A percentile compares a stretch with the other conserved stretches of the same genome.
phyloP scores from a whole-genome alignment of 2,888 invertebrate genomes.

The Caenorhabditis uteleia region DNA sequence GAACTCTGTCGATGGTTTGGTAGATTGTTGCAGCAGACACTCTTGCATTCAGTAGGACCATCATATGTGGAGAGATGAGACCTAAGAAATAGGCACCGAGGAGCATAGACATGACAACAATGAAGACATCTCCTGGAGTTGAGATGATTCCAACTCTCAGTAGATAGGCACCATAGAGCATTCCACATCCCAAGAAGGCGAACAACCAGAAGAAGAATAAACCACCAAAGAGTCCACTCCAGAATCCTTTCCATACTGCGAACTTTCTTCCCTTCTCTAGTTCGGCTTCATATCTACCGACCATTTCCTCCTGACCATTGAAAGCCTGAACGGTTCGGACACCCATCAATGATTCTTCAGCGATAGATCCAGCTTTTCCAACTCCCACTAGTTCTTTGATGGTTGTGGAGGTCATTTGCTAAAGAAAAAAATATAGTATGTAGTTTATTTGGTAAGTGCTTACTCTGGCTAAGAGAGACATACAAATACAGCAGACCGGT shows the following conservation, averaged over 20 bases:
- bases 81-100: constrained; percentile 59
- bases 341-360: constrained; percentile 61
- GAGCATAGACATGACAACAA: constrained; percentile 59
- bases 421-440: constrained; percentile 4
- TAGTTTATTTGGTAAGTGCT: too few species aligned
- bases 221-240: constrained; percentile 62
- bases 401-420: constrained; percentile 58
- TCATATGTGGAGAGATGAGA: constrained; percentile 56
- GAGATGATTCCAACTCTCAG: constrained; percentile 47
- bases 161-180: constrained; percentile 57
- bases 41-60: constrained; percentile 56
- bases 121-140: constrained; percentile 63
- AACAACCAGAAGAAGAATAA: constrained; percentile 60
- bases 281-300: constrained; percentile 49
- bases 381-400: constrained; percentile 51
- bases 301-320: constrained; percentile 61
- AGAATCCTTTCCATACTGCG: constrained; percentile 59
- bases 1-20: constrained; percentile 50
- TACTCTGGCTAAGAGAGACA: constrained; percentile 59
- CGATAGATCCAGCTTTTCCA: constrained; percentile 60
- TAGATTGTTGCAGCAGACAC: constrained; percentile 57
- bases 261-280: constrained; percentile 50
- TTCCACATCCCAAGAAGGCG: constrained; percentile 54
- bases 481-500: constrained; percentile 54
- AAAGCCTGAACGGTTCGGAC: constrained; percentile 63